Evolutionary conservation across 1,140 invertebrate genomes (phyloP).

Genomic region (Sycobia sp.): DNA sequence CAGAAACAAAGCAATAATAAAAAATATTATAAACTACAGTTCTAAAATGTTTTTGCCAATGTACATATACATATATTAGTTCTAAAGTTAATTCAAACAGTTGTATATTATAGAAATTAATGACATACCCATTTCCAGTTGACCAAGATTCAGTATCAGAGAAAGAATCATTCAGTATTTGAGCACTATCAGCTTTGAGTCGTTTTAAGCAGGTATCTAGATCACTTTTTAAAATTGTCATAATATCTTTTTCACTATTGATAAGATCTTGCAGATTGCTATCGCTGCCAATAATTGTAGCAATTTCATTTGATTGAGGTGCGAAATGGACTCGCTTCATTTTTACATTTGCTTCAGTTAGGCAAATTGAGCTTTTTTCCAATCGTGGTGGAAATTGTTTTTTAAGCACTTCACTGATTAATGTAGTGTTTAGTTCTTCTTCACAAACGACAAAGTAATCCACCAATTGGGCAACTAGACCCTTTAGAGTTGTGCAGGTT

Average conservation of each 20-base stretch:
- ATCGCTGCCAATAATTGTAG: conserved; percentile 66
- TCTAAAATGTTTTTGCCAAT: neutral
- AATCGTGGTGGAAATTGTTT: conserved; percentile 36
- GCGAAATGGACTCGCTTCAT: conserved; percentile 71
- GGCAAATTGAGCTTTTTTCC: neutral
- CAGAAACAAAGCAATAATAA: too few species aligned
- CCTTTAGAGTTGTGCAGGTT: conserved; percentile 64
- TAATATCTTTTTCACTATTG: conserved; percentile 62
- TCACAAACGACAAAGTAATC: conserved; percentile 76
- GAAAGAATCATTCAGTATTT: conserved; percentile 68
- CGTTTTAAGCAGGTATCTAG: conserved; percentile 69
- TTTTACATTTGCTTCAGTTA: conserved; percentile 36
- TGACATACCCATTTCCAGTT: conserved; percentile 13
- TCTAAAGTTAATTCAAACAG: neutral
- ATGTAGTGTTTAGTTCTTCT: conserved; percentile 75
- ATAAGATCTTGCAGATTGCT: conserved; percentile 49
- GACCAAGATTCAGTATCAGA: conserved; percentile 39
- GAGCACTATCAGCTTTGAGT: conserved; percentile 70
- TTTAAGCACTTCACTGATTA: conserved; percentile 69
- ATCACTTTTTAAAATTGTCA: conserved; percentile 65
- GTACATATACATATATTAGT: neutral
- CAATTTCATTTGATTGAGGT: conserved; percentile 69
- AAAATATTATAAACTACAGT: too few species aligned
- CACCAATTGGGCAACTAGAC: conserved; percentile 69
- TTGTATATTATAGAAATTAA: conserved; percentile 1